Percentiles rank a stretch among this genome's conserved stretches.
These are phyloP conservation scores for Lissonota sp. DNA, from an alignment of 2,888 invertebrate species.

Conservation along the genomic window DNA sequence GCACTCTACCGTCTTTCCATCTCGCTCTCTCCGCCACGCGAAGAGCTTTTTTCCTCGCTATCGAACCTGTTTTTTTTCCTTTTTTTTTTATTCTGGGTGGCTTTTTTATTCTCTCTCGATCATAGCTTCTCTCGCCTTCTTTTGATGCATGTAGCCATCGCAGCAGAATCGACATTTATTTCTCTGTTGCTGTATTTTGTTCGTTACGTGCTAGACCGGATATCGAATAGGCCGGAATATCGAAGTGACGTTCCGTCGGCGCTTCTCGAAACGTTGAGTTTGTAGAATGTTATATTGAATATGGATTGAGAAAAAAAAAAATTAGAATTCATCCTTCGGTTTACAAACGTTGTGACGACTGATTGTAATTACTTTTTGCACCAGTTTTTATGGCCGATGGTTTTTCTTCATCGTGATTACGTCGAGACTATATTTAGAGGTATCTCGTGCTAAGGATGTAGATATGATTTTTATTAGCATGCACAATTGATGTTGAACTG, in stretches of 20 bases:
- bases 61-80: conserved; percentile 41
- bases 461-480: no score
- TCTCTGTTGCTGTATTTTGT: conserved; percentile 9
- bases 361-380: not conserved
- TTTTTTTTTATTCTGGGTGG: conserved; percentile 22
- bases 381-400: not conserved
- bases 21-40: conserved; percentile 16
- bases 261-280: conserved; percentile 34
- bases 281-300: conserved; percentile 25
- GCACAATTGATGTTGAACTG: no score
- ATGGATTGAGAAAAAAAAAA: conserved; percentile 3
- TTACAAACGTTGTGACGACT: not conserved
- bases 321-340: not conserved
- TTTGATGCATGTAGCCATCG: conserved; percentile 6
- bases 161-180: conserved; percentile 43
- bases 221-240: conserved; percentile 27
- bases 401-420: no score
- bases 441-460: no score
- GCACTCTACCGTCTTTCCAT: conserved; percentile 45
- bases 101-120: conserved; percentile 43
- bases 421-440: no score
- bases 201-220: not conserved
- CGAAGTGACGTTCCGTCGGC: conserved; percentile 30
- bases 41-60: conserved; percentile 42
- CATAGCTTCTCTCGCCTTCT: conserved; percentile 8